These are phyloP conservation scores for Dugesia japonica DNA, from an alignment of 2,888 invertebrate genomes.

Conservation along the genomic window DNA sequence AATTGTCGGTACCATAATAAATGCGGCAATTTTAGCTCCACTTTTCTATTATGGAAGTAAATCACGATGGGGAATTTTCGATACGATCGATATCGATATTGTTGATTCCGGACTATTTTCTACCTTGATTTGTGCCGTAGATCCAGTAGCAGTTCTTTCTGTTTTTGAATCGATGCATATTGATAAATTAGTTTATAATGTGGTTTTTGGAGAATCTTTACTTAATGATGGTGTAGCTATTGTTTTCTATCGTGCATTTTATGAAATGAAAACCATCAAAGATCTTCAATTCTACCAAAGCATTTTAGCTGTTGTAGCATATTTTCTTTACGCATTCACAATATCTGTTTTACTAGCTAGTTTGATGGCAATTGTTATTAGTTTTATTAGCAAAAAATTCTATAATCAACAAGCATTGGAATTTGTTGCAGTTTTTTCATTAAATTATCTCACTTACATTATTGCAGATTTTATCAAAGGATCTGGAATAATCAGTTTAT, in stretches of 20 bases:
- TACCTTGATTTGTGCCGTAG: background rate
- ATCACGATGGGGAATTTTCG: background rate
- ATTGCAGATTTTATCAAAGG: constrained; percentile 12
- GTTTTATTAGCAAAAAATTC: constrained; percentile 21
- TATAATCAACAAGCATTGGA: background rate
- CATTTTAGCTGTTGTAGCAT: background rate
- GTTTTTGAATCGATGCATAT: constrained; percentile 11
- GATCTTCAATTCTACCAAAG: background rate
- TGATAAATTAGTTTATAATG: background rate
- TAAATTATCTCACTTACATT: background rate
- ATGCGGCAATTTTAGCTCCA: constrained; percentile 5
- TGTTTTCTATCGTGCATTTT: constrained; percentile 21
- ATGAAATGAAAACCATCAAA: background rate
- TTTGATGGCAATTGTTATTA: constrained; percentile 9
- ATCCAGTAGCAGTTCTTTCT: background rate
- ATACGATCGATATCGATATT: background rate
- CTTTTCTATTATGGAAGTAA: background rate
- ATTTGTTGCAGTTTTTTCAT: background rate
- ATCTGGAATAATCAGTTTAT: constrained; percentile 17
- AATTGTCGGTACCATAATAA: background rate
- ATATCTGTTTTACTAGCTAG: background rate
- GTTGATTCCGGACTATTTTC: background rate
- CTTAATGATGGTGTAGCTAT: background rate
- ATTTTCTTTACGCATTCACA: background rate
- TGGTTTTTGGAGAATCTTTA: background rate